Evolutionary conservation across 2,113 vertebrate species (phyloP).

Genomic region (Aphelocoma coerulescens): DNA sequence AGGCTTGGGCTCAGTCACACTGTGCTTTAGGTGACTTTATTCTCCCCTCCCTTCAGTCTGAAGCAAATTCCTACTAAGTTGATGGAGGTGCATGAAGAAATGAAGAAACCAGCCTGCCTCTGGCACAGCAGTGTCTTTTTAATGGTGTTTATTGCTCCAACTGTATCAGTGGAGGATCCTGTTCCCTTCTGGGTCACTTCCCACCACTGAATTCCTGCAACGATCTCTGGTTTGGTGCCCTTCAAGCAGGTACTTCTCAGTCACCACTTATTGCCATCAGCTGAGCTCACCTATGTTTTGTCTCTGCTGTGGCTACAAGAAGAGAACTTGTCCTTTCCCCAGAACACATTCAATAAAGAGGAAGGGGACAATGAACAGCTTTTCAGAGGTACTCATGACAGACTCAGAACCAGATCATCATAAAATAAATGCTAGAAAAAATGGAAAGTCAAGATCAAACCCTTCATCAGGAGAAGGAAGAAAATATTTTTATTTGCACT

Average conservation of each 20-base stretch:
- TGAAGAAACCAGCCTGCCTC: background rate
- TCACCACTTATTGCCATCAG: background rate
- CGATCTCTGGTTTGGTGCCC: background rate
- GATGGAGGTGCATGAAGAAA: background rate
- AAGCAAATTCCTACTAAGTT: background rate
- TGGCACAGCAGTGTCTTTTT: background rate
- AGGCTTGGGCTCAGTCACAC: background rate
- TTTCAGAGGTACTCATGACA: background rate
- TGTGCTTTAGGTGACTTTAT: background rate
- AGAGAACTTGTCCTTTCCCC: background rate
- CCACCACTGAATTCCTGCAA: background rate
- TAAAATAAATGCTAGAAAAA: background rate
- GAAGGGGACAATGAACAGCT: background rate
- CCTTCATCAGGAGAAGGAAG: constrained; percentile 6
- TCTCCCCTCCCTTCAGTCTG: background rate
- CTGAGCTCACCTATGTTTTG: background rate
- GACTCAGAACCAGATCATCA: background rate
- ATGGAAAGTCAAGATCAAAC: background rate
- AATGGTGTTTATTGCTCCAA: background rate
- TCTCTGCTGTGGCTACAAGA: background rate
- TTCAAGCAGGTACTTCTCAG: background rate
- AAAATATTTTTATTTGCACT: background rate
- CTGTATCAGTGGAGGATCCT: background rate
- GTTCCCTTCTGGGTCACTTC: background rate
- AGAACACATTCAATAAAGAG: background rate